phyloP scores from a whole-genome alignment of 2,113 vertebrate species.

The Tympanuchus pallidicinctus region DNA sequence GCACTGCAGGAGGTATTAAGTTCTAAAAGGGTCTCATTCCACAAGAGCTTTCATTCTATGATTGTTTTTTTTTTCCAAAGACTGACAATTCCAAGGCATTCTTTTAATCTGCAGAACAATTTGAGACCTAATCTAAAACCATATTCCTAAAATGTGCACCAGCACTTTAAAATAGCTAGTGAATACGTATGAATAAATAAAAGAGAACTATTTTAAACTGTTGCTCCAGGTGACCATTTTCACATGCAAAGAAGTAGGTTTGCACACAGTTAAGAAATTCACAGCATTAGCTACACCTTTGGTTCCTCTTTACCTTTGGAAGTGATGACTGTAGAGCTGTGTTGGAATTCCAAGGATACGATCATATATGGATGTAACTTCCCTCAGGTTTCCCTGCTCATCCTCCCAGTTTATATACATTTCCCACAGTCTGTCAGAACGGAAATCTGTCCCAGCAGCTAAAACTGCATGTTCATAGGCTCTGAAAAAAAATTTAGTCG shows the following conservation, averaged over 20 bases:
- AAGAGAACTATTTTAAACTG: neutral
- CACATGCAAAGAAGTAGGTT: fast-evolving
- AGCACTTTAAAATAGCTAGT: neutral
- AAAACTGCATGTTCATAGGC: conserved; percentile 94
- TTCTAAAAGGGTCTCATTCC: neutral
- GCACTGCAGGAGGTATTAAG: fast-evolving
- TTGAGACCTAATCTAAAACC: neutral
- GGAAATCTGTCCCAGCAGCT: conserved; percentile 96
- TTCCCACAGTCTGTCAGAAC: conserved; percentile 98
- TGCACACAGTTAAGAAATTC: neutral
- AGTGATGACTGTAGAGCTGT: conserved; percentile 95
- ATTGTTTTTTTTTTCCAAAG: neutral
- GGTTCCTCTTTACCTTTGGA: conserved; percentile 87
- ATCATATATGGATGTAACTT: conserved; percentile 94
- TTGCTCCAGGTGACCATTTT: neutral
- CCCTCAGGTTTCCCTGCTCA: conserved; percentile 89
- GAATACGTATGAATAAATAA: fast-evolving
- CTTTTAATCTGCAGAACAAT: neutral
- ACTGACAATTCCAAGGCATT: neutral
- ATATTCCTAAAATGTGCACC: neutral
- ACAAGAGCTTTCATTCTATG: too few relatives aligned
- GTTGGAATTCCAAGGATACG: conserved; percentile 95
- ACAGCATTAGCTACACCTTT: fast-evolving
- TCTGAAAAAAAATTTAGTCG: conserved; percentile 75
- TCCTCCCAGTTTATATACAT: conserved; percentile 95